A percentile compares a stretch with the other conserved stretches of the same genome.
Evolutionary conservation across 2,888 invertebrate genomes (phyloP).

Genomic region (Pyrgus malvae): DNA sequence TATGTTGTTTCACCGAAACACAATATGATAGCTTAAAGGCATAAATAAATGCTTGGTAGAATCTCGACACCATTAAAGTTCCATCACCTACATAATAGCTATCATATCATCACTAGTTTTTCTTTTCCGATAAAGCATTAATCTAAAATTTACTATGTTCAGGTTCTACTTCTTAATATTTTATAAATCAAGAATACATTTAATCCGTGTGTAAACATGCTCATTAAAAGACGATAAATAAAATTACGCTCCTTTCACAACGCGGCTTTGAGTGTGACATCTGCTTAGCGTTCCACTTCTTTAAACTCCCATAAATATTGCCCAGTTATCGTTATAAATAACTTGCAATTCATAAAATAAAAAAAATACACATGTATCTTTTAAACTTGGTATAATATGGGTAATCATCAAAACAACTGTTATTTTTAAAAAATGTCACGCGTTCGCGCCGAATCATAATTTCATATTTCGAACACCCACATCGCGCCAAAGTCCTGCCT

Average conservation of each 20-base stretch:
- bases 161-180: background rate
- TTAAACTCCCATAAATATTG: slow-evolving; percentile 65
- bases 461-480: slow-evolving; percentile 80
- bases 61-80: too few species aligned
- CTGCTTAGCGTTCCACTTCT: slow-evolving; percentile 58
- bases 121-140: too few species aligned
- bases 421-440: slow-evolving; percentile 59
- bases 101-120: too few species aligned
- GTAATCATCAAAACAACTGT: slow-evolving; percentile 53
- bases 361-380: slow-evolving; percentile 38
- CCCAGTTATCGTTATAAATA: slow-evolving; percentile 53
- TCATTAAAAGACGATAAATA: slow-evolving; percentile 79
- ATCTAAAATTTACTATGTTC: too few species aligned
- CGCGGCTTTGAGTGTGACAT: slow-evolving; percentile 59
- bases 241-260: slow-evolving; percentile 73
- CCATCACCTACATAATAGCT: too few species aligned
- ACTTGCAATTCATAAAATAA: slow-evolving; percentile 38
- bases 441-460: slow-evolving; percentile 74
- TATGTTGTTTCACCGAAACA: too few species aligned
- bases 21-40: too few species aligned
- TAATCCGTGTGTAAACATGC: slow-evolving; percentile 57
- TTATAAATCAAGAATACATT: slow-evolving; percentile 2
- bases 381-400: slow-evolving; percentile 52
- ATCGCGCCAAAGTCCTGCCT: slow-evolving; percentile 64
- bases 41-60: too few species aligned